Evolutionary conservation across 2,113 vertebrate genomes (phyloP), one percentile per base, ranked within the genome.

Genomic region (Gambusia affinis): DNA sequence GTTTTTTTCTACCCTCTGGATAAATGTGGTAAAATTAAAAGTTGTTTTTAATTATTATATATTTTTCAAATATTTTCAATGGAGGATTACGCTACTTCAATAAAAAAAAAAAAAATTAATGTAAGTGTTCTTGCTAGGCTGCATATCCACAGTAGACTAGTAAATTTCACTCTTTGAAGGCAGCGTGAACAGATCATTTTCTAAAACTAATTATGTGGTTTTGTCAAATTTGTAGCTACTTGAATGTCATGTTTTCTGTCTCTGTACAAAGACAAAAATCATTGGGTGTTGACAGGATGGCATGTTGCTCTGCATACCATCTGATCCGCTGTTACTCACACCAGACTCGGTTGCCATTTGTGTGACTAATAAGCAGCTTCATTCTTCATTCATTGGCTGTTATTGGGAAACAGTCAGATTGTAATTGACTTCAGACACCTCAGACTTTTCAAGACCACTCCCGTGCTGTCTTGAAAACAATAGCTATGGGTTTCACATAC

Each of bases 291-390:
- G 37, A 35, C 27, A n/a, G 22, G 31, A 2, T 69, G 51, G 60
- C 68, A 60, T 29, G 2, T 72, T 28, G 29, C 61, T 35, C 8
- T 29, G 51, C 17, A 24, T 24, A 31, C 51, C 44, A 68, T 28
- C 3, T 12, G 27, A 60, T 14, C 8, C 54, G 30, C 31, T 70
- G 39, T 78, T 86, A 69, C 67, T 83, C 84, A 72, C 67, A 44
- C 29, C 0, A 61, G 67, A 62, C 79, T 15, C 47, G 61, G 70
- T 60, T 22, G 67, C 72, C 71, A 60, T 5, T 63, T 51, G 37
- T 51, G 30, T 83, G 68, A 87, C 57, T 82, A 57, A 85, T 65
- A 71, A 64, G 73, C 31, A 73, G 27, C 64, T 70, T 37, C 35
- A 37, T 37, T 37, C 62, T 72, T 30, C 67, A 17, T 14, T 0